Base-by-base conservation (phyloP, 2,797 vertebrate genomes). In the Gymnodraco acuticeps region DNA sequence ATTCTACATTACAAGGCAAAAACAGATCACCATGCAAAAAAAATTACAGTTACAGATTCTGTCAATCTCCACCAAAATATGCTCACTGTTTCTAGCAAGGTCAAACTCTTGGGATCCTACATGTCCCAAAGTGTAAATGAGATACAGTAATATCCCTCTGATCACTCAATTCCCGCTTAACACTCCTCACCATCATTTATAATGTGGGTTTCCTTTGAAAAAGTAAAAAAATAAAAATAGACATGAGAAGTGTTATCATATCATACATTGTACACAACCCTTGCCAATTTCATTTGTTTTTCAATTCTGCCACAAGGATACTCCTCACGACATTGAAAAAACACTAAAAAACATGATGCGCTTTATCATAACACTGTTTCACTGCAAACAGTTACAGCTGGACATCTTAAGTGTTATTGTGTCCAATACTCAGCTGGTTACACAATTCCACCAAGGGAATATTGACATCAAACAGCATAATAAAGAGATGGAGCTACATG, bases 391-490 rank as follows among this genome's bases (percentile, higher is more conserved):
- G 5, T 59, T 53, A 42, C 56, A 43, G n/a, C 48, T 73, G 16
- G 5, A 52, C 31, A 45, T 73, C 43, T 60, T 64, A 16, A 59
- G 3, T 56, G 59, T 23, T 55, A 59, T 19, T 75, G 58, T 51
- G 16, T 67, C 33, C 45, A 46, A 31, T 65, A 45, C 62, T 73
- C 62, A 38, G 38, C n/a, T 61, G 54, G 52, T 63, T 64, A 4
- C 64, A 46, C 1, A 1, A 20, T 42, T 47, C n/a, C 15, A 31
- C 75, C 7, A 9, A 55, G 46, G 33, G 12, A 38, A 63, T 48
- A 6, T 11, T 50, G 64, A 72, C 66, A 81, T 72, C 50, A 81
- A 85, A 81, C 56, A 58, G 63, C 51, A 69, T 33, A 20, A 66
- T 13, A 74, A 64, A 82, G 41, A 66, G 47, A 55, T 73, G 23